Base-by-base conservation (phyloP, 1,140 invertebrate genomes). In the Scaptomyza pallida region DNA sequence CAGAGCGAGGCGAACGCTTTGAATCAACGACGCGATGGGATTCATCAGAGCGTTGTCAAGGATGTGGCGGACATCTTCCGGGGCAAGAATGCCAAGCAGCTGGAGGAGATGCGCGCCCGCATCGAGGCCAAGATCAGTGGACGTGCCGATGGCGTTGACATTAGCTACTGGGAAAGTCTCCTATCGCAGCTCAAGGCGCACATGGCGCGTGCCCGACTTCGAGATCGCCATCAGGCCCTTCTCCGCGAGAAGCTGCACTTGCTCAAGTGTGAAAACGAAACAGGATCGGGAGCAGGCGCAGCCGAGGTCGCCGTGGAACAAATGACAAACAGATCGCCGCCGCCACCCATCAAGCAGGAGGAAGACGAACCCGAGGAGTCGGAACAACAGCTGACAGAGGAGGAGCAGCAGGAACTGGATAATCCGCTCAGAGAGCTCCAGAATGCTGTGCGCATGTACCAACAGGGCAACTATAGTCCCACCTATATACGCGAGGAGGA, bases 161-260 rank as follows among this genome's bases (percentile, higher is more conserved):
- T 99, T 68, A 97, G 96, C 48, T 99, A 99, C 92, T 99, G 98
- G 98, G 98, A 99, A 92, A 97, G 96, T 45, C 92, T 99, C 44
- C 93, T 99, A 6, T 97, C 96, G 37, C 96, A 99, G 91, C 92
- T 99, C 2, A 98, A 97, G 94, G 98, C 98, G 4, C 97, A 99
- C 91, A 98, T 98, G 94, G 98, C 99, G 0, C 94, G 97, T 75
- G 97, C 97, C 3, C 93, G 98, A 35, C 93, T 99, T 1, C 93
- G 97, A 64, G 98, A 99, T 92, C 92, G 96, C 8, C 98, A 99
- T 93, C 96, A 98, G 92, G 95, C 97, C 65, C 97, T 98, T 91
- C 92, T 99, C n/a, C 94, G 94, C 41, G 94, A 95, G 78, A 99
- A 99, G 92, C 92, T 99, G 60, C 94, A 96, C 88, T 93, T 98